These are phyloP conservation scores for Takifugu bimaculatus DNA, from an alignment of 2,113 vertebrate species.

Conservation along the genomic window DNA sequence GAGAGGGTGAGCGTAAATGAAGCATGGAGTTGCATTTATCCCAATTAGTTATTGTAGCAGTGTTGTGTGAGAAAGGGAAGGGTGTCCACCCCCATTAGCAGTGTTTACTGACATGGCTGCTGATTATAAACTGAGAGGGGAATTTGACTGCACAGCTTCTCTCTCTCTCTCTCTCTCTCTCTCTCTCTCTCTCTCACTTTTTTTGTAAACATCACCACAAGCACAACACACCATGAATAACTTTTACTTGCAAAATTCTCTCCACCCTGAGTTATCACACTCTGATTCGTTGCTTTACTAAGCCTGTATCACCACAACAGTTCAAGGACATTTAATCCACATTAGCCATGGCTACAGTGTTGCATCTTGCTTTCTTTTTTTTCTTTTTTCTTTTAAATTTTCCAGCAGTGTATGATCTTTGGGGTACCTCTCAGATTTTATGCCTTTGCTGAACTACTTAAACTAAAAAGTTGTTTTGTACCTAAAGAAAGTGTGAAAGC, in stretches of 20 bases:
- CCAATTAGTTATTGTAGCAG: slow-evolving; percentile 76
- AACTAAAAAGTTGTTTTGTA: no score
- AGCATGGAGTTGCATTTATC: slow-evolving; percentile 74
- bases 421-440: no score
- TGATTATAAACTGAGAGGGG: slow-evolving; percentile 58
- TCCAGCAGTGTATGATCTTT: no score
- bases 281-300: no score
- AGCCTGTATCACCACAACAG: no score
- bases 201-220: neutral
- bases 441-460: no score
- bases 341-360: no score
- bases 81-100: slow-evolving; percentile 73
- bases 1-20: slow-evolving; percentile 64
- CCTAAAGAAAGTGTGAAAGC: no score
- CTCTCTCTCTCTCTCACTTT: slow-evolving; percentile 17
- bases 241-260: slow-evolving; percentile 10
- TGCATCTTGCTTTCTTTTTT: slow-evolving; percentile 1
- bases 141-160: slow-evolving; percentile 39
- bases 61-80: slow-evolving; percentile 59
- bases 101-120: slow-evolving; percentile 73
- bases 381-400: no score
- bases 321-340: no score
- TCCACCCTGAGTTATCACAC: slow-evolving; percentile 5
- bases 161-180: neutral
- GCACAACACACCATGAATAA: neutral